Base-by-base conservation (phyloP, 2,113 vertebrate species). In the Hypocryptadius cinnamomeus region DNA sequence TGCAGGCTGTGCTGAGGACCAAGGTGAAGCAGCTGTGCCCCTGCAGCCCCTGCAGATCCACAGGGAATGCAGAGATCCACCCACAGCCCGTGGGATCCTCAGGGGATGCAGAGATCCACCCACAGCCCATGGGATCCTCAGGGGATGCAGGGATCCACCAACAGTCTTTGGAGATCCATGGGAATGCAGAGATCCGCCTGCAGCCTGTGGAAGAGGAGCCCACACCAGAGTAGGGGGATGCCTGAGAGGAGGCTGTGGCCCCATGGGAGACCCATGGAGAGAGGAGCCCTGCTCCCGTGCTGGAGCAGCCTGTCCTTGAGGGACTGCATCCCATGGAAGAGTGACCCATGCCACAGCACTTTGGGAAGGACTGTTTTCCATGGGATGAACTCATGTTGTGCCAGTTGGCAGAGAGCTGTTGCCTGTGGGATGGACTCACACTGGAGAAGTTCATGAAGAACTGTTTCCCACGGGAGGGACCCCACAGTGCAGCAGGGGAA, bases 61-160 rank as follows among this genome's bases (percentile, higher is more conserved):
- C 3, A 4, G 8, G 74, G 40, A 6, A 11, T 54, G 48, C 61
- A 35, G 48, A 63, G 31, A 44, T n/a, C 30, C 9, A 24, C 3
- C 9, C 22, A 5, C 35, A 68, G 7, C 24, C 23, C 6, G 0
- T 35, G n/a, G n/a, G 57, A 11, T 11, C 57, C n/a, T 8, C 0
- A 2, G 23, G 23, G 23, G 15, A 15, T 45, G 48, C 61, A 40
- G 25, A 40, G 31, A 66, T 45, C 30, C 63, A 23, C 5, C 21
- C 4, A 6, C 27, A 56, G 27, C 21, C 66, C 7, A 0, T 45
- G 71, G 53, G 40, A 28, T 35, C 40, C 40, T 11, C 48, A 15
- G 4, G 24, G 42, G 17, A 44, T 18, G 42, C 42, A 44, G 24
- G 3, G 28, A 64, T 42, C 27, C 60, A 28, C 6, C 18, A 3